A percentile compares a stretch with the other conserved stretches of the same genome.
Conservation (phyloP, 2,797 vertebrate genomes). For the Fundulus diaphanus region DNA sequence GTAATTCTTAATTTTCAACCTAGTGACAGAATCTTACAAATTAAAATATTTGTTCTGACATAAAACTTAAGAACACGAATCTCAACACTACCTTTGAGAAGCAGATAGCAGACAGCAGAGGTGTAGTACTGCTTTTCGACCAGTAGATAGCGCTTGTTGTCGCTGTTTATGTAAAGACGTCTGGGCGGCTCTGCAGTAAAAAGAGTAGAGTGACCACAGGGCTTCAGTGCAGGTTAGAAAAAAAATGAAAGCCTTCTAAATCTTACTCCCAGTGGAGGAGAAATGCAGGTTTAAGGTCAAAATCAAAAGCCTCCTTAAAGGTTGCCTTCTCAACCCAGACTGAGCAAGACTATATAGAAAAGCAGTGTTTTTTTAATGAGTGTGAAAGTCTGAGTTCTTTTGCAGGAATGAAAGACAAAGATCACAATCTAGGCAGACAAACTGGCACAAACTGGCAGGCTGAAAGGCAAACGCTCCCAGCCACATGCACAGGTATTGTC, state of each 20-base stretch:
- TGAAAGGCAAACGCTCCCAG: conserved; percentile 33
- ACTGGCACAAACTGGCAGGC: conserved; percentile 34
- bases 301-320: conserved; percentile 59
- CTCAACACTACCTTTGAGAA: not conserved
- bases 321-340: conserved; percentile 40
- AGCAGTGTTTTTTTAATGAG: not conserved
- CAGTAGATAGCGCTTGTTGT: conserved; percentile 65
- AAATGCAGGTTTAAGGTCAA: conserved; percentile 46
- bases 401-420: conserved; percentile 16
- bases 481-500: conserved; percentile 27
- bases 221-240: conserved; percentile 13
- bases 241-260: conserved; percentile 26
- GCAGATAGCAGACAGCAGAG: not conserved
- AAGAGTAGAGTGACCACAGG: conserved; percentile 40
- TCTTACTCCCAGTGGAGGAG: conserved; percentile 40
- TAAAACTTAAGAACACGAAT: not conserved
- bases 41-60: not conserved
- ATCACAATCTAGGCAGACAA: conserved; percentile 32
- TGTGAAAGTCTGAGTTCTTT: conserved; percentile 5
- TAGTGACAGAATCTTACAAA: not conserved
- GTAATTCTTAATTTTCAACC: not conserved
- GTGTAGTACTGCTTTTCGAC: conserved; percentile 22
- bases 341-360: conserved; percentile 32
- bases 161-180: conserved; percentile 34
- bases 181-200: conserved; percentile 57